Conservation (phyloP, 2,797 vertebrate genomes). For the Poeciliopsis infans region DNA sequence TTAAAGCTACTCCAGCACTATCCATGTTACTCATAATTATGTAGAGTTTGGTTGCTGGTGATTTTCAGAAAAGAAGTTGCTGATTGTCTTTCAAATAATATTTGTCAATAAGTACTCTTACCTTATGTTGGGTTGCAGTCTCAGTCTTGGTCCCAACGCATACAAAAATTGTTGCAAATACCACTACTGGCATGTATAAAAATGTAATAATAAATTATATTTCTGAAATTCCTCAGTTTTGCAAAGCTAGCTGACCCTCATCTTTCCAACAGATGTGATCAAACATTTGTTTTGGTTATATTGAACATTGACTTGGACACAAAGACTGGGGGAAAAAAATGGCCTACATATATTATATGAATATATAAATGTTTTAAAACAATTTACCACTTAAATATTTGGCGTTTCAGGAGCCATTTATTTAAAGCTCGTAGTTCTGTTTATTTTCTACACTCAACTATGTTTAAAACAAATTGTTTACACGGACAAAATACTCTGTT, state of each 20-base stretch:
- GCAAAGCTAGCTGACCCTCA: background rate
- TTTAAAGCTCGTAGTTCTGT: background rate
- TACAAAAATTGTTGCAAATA: background rate
- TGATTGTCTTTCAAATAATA: background rate
- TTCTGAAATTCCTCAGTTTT: background rate
- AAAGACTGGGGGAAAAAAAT: background rate
- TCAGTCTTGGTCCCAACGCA: background rate
- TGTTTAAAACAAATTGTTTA: background rate
- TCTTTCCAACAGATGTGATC: background rate
- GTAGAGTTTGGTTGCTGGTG: background rate
- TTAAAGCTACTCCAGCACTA: background rate
- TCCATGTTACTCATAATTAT: background rate
- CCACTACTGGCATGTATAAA: background rate
- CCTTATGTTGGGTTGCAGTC: background rate
- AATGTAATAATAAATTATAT: background rate
- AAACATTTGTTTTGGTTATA: background rate
- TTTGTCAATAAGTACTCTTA: background rate
- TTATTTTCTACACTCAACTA: background rate
- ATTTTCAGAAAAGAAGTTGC: background rate
- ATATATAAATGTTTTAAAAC: background rate
- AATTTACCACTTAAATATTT: background rate
- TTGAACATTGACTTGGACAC: background rate
- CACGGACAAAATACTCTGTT: background rate
- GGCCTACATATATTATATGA: background rate
- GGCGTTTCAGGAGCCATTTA: background rate